Evolutionary conservation across 2,113 vertebrate species (phyloP).

Genomic region (Colinus virginianus): DNA sequence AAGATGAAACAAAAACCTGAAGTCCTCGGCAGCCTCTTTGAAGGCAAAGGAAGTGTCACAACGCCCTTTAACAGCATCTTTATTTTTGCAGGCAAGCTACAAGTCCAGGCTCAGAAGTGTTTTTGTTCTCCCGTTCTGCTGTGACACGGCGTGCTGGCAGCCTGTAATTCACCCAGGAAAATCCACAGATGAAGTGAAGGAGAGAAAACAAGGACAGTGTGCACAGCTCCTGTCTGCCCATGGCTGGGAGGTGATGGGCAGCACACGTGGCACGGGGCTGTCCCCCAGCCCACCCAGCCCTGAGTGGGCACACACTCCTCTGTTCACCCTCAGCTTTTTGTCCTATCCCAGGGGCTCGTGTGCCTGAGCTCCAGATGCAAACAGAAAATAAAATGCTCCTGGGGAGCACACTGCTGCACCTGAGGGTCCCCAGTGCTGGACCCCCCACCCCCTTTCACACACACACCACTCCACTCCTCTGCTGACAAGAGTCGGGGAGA

Average conservation of each 20-base stretch:
- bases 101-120: not conserved
- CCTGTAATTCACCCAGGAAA: constrained; percentile 14
- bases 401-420: no score
- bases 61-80: not conserved
- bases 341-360: not conserved
- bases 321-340: not conserved
- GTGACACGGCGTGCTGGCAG: constrained; percentile 9
- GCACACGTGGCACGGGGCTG: not conserved
- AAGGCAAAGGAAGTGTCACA: not conserved
- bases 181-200: not conserved
- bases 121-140: constrained; percentile 25
- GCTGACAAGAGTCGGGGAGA: not conserved
- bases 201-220: not conserved
- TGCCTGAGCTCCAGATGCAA: not conserved
- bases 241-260: not conserved
- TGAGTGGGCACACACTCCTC: rapidly evolving
- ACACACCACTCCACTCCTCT: not conserved
- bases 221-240: not conserved
- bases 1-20: constrained; percentile 18
- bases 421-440: not conserved
- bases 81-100: constrained; percentile 4
- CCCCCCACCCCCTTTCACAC: not conserved
- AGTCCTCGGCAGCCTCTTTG: not conserved
- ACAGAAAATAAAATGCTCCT: not conserved
- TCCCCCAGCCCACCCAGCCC: not conserved